A percentile compares a stretch with the other conserved stretches of the same genome.
Conservation (phyloP, 2,888 invertebrate genomes). For the Beris chalybata region DNA sequence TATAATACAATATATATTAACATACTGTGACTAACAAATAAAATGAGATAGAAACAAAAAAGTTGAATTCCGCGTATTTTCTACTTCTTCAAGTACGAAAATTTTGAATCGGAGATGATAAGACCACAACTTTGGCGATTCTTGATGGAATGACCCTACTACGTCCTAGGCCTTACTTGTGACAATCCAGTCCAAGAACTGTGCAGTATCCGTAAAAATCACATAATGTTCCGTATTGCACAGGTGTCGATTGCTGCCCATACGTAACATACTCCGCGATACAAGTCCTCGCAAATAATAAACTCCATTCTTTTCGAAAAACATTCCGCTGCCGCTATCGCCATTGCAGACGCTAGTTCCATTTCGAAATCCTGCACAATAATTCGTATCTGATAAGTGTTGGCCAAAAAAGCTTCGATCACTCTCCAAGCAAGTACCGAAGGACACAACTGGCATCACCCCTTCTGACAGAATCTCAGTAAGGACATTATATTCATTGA, state of each 20-base stretch:
- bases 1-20: no score
- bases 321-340: slow-evolving; percentile 59
- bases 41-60: no score
- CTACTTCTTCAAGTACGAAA: no score
- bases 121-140: no score
- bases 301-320: slow-evolving; percentile 43
- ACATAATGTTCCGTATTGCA: slow-evolving; percentile 58
- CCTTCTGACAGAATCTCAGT: slow-evolving; percentile 46
- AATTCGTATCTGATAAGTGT: slow-evolving; percentile 32
- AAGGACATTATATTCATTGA: slow-evolving; percentile 47
- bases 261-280: slow-evolving; percentile 35
- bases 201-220: slow-evolving; percentile 57
- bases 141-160: no score
- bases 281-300: slow-evolving; percentile 40
- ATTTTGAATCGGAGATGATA: no score
- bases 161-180: no score
- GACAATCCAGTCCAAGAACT: slow-evolving; percentile 51
- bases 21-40: no score
- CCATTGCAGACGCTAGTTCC: slow-evolving; percentile 59
- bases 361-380: slow-evolving; percentile 39
- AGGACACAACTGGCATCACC: slow-evolving; percentile 49
- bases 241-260: slow-evolving; percentile 45
- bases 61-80: no score
- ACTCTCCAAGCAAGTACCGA: slow-evolving; percentile 45
- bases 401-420: slow-evolving; percentile 36